Percentiles rank a stretch among this genome's conserved stretches.
Evolutionary conservation across 1,140 invertebrate genomes (phyloP).

Genomic region (Drosophila ananassae): DNA sequence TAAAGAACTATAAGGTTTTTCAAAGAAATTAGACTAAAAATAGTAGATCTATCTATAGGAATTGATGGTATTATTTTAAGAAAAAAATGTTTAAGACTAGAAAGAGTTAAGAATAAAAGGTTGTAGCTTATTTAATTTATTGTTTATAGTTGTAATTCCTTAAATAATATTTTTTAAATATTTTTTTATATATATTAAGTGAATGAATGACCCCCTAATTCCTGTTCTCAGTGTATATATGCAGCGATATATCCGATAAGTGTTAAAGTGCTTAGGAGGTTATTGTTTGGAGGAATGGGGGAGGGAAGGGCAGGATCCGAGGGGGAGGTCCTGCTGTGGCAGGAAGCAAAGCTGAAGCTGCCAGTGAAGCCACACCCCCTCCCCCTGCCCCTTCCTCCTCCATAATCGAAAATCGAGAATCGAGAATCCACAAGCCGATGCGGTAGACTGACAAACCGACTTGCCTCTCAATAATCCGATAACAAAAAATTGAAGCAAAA

Average conservation of each 20-base stretch:
- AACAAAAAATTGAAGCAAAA: slow-evolving; percentile 56
- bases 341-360: not conserved
- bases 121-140: too few species aligned
- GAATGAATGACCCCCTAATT: not conserved
- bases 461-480: slow-evolving; percentile 76
- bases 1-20: too few species aligned
- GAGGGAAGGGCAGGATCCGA: too few species aligned
- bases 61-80: too few species aligned
- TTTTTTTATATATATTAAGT: too few species aligned
- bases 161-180: too few species aligned
- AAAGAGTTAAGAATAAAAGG: too few species aligned
- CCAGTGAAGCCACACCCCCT: slow-evolving; percentile 16
- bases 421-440: slow-evolving; percentile 37
- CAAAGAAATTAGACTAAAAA: too few species aligned
- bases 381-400: not conserved
- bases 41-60: too few species aligned
- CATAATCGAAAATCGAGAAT: not conserved
- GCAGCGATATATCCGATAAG: slow-evolving; percentile 53
- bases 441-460: slow-evolving; percentile 51
- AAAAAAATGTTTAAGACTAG: too few species aligned
- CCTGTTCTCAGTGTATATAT: slow-evolving; percentile 1
- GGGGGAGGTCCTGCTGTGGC: not conserved
- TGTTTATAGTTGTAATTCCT: too few species aligned
- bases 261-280: slow-evolving; percentile 50
- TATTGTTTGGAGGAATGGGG: not conserved